Conservation (phyloP, 2,888 invertebrate genomes). For the Mongoloraphidia duomilia region DNA sequence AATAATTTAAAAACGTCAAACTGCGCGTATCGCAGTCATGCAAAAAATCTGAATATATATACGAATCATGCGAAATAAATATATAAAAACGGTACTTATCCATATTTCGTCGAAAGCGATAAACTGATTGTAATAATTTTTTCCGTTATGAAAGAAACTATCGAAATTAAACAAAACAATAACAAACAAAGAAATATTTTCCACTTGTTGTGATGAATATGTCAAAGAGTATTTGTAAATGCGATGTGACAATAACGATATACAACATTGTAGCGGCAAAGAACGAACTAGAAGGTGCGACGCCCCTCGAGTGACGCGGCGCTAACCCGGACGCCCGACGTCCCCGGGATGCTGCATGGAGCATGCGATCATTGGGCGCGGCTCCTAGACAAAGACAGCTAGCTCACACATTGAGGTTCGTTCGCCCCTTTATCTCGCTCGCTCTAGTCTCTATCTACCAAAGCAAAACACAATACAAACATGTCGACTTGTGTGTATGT, state of each 20-base stretch:
- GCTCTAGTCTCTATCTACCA: not conserved
- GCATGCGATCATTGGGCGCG: slow-evolving; percentile 8
- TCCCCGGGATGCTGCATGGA: slow-evolving; percentile 6
- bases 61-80: too few relatives aligned
- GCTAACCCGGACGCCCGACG: slow-evolving; percentile 22
- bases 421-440: not conserved
- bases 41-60: too few relatives aligned
- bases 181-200: not conserved
- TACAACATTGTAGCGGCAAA: not conserved
- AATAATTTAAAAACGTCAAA: too few relatives aligned
- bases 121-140: too few relatives aligned
- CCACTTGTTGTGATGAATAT: not conserved
- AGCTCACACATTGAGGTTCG: not conserved
- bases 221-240: not conserved
- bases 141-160: too few relatives aligned
- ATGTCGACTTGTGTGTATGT: too few relatives aligned
- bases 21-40: too few relatives aligned
- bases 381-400: slow-evolving; percentile 4
- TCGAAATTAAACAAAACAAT: too few relatives aligned
- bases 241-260: slow-evolving; percentile 1
- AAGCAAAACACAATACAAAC: too few relatives aligned
- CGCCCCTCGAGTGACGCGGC: not conserved
- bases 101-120: too few relatives aligned
- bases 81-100: too few relatives aligned
- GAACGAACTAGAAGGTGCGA: not conserved